Evolutionary conservation across 2,888 invertebrate species (phyloP).

Genomic region (Xestia c-nigrum): DNA sequence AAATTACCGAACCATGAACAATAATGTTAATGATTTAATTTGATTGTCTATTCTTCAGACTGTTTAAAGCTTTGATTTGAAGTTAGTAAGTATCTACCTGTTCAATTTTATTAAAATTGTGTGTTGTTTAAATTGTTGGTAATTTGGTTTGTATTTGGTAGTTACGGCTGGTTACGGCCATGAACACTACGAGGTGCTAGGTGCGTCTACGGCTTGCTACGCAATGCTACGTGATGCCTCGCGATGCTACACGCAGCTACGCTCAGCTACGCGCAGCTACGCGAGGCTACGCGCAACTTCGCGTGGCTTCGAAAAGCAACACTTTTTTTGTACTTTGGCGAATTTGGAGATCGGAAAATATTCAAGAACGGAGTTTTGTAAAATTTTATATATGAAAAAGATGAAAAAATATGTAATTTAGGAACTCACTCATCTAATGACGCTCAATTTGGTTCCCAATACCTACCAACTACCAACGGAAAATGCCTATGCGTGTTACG

Average conservation of each 20-base stretch:
- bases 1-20: slow-evolving; percentile 39
- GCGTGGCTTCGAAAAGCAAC: not conserved
- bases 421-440: not conserved
- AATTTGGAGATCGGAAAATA: not conserved
- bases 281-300: not conserved
- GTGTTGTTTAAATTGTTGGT: not conserved
- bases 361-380: not conserved
- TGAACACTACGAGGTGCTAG: not conserved
- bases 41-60: slow-evolving; percentile 6
- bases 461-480: not conserved
- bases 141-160: not conserved
- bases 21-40: slow-evolving; percentile 9
- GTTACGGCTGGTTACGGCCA: too few species aligned
- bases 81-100: not conserved
- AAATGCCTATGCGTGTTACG: slow-evolving; percentile 18
- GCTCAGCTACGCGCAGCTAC: too few species aligned
- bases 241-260: too few species aligned
- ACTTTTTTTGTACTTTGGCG: not conserved
- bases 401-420: not conserved
- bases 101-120: slow-evolving; percentile 1
- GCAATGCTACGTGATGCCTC: not conserved
- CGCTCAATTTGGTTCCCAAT: not conserved
- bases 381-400: not conserved
- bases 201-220: not conserved
- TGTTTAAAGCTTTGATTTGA: not conserved